phyloP scores from a whole-genome alignment of 2,888 invertebrate genomes.

The Noctua janthe region DNA sequence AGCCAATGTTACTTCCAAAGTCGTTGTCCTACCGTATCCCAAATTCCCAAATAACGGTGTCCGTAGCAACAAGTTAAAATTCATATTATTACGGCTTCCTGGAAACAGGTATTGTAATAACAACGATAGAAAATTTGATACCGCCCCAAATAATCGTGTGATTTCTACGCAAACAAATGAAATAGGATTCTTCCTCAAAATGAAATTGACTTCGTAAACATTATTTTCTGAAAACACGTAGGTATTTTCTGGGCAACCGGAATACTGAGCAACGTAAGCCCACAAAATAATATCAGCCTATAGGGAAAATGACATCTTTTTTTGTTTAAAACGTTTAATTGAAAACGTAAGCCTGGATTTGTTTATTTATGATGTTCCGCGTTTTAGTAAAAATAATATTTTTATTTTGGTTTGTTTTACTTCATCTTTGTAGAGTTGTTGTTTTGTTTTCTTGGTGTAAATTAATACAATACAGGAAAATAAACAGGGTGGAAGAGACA shows the following conservation, averaged over 20 bases:
- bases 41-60: conserved; percentile 40
- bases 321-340: conserved; percentile 61
- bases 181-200: conserved; percentile 63
- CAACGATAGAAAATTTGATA: conserved; percentile 65
- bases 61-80: conserved; percentile 56
- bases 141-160: conserved; percentile 63
- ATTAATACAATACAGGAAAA: neutral
- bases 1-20: conserved; percentile 36
- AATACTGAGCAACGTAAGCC: conserved; percentile 49
- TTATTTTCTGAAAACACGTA: conserved; percentile 57
- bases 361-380: conserved; percentile 26
- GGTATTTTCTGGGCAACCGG: conserved; percentile 43
- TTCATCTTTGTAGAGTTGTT: neutral
- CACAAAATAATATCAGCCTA: conserved; percentile 55
- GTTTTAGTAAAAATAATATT: conserved; percentile 23
- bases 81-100: conserved; percentile 57
- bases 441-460: neutral
- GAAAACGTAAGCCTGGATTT: conserved; percentile 59
- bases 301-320: conserved; percentile 60
- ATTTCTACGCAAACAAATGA: conserved; percentile 66
- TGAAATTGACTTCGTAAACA: conserved; percentile 68
- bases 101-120: conserved; percentile 60
- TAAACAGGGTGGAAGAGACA: neutral
- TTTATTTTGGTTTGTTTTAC: conserved; percentile 20
- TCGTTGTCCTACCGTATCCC: conserved; percentile 29